phyloP scores from a whole-genome alignment of 2,797 vertebrate genomes.

The Trichosurus vulpecula region DNA sequence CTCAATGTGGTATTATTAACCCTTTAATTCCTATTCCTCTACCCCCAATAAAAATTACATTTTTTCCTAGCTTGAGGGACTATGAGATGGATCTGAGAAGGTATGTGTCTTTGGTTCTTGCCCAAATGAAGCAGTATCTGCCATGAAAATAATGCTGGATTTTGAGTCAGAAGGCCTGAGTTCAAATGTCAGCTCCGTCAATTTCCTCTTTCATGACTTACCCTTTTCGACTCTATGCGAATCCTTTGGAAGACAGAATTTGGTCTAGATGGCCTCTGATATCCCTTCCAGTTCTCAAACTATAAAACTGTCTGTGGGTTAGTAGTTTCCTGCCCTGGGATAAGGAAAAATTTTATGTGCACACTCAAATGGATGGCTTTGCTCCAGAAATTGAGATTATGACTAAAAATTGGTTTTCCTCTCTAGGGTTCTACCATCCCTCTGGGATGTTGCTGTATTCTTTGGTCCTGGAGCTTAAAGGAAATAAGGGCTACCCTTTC shows the following conservation, averaged over 20 bases:
- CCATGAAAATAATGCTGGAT: background rate
- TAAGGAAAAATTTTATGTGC: background rate
- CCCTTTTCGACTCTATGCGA: background rate
- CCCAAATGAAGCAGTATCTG: background rate
- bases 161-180: background rate
- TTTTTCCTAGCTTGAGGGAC: background rate
- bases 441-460: background rate
- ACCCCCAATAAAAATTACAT: background rate
- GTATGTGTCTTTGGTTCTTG: background rate
- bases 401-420: background rate
- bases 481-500: background rate
- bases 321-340: background rate
- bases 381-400: background rate
- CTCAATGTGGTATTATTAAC: constrained; percentile 74
- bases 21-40: constrained; percentile 65
- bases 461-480: background rate
- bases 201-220: background rate
- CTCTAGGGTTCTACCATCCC: background rate
- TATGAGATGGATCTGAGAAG: background rate
- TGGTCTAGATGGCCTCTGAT: background rate
- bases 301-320: background rate
- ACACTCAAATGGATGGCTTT: background rate
- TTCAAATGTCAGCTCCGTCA: background rate
- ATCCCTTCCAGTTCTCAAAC: background rate
- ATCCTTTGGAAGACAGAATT: background rate